phyloP scores from a whole-genome alignment of 2,113 vertebrate species.

The Tyto alba region DNA sequence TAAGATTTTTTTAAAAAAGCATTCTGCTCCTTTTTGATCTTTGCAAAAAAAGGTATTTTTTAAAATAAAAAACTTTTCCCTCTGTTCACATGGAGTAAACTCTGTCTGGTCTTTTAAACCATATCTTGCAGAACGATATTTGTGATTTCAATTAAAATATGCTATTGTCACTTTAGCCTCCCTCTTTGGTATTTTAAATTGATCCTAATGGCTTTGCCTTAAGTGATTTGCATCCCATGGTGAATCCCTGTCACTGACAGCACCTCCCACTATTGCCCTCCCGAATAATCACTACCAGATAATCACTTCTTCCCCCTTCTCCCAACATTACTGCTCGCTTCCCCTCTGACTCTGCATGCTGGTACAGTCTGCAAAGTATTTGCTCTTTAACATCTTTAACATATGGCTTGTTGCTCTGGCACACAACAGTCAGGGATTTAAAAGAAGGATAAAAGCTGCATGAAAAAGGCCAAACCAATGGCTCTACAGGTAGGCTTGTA shows the following conservation, averaged over 20 bases:
- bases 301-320: constrained; percentile 62
- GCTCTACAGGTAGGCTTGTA: neutral
- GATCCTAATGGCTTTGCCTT: constrained; percentile 39
- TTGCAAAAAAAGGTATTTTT: neutral
- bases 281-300: constrained; percentile 38
- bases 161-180: constrained; percentile 34
- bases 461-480: neutral
- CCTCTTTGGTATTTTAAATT: constrained; percentile 39
- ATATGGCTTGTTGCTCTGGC: neutral
- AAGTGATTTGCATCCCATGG: neutral
- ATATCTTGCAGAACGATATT: constrained; percentile 19
- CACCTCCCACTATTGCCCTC: constrained; percentile 39
- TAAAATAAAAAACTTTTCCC: neutral
- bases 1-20: neutral
- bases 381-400: neutral
- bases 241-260: constrained; percentile 19
- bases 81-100: neutral
- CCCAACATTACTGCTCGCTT: constrained; percentile 19
- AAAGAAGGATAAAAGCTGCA: neutral
- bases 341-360: constrained; percentile 12
- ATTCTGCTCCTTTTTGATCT: neutral
- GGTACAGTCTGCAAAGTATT: neutral
- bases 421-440: neutral
- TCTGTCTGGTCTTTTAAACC: neutral
- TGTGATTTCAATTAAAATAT: constrained; percentile 54